Base-by-base conservation (phyloP, 2,113 vertebrate species). In the Epinephelus lanceolatus region DNA sequence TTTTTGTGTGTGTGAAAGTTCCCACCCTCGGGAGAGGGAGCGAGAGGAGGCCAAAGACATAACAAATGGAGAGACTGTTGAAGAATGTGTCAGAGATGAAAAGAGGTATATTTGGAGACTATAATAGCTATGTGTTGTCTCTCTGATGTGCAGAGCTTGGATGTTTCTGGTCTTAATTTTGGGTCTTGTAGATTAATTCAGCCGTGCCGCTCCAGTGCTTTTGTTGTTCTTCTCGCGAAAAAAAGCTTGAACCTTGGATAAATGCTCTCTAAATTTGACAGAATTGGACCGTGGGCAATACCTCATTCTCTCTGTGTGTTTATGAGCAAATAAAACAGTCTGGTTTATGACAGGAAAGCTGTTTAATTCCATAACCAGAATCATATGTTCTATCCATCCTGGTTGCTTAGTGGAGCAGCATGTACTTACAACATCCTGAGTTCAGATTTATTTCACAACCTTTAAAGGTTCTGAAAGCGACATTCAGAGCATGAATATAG, bases 121-220 rank as follows among this genome's bases (percentile, higher is more conserved):
- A 56, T 90, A 88, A 92, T 86, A 71, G 90, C 69, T 68, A 33
- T 51, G 87, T 68, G 73, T 89, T 74, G 71, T 90, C 88, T 81
- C 88, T 92, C 77, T 90, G 81, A 93, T 90, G 90, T 92, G 68
- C 74, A 71, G 25, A 79, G 66, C 69, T 53, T 27, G 65, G 63
- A 86, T 67, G 82, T 87, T 77, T 94, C 93, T 94, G 93, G 81
- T 92, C 86, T 85, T 91, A 85, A 93, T 94, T 93, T 93, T 51
- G 76, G 81, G 66, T 80, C 82, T 73, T 73, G 81, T 80, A 84
- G 78, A 88, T 89, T 80, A 88, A 89, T 84, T 86, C 86, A 74
- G 71, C 81, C 17, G 56, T 78, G 79, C 75, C 52, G 87, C 86
- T 87, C 49, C 69, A 60, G 69, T 73, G 88, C 90, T 93, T 91